phyloP scores from a whole-genome alignment of 2,888 invertebrate species.

The Sinotaia quadrata region DNA sequence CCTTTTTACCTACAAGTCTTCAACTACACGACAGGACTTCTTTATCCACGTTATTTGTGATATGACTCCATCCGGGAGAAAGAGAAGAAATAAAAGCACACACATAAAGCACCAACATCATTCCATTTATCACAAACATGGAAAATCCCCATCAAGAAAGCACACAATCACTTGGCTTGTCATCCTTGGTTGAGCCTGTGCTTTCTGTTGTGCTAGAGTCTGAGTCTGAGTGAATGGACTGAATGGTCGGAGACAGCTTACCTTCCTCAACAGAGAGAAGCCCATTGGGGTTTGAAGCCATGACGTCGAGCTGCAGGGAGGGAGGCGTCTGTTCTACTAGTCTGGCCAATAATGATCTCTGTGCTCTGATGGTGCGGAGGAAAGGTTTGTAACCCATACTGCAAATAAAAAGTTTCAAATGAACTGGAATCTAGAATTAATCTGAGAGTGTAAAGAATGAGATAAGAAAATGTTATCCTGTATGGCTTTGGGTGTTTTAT shows the following conservation, averaged over 20 bases:
- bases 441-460: too few species aligned
- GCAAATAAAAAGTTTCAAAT: too few species aligned
- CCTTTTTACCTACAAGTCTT: too few species aligned
- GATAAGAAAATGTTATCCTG: too few species aligned
- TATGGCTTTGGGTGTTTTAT: too few species aligned
- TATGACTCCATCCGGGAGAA: too few species aligned
- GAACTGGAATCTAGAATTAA: too few species aligned
- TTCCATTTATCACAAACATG: too few species aligned
- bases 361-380: constrained; percentile 61
- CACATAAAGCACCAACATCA: too few species aligned
- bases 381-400: constrained; percentile 71
- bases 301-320: constrained; percentile 40
- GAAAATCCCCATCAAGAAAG: constrained; percentile 13
- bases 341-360: constrained; percentile 59
- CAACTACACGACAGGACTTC: too few species aligned
- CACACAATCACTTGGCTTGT: constrained; percentile 33
- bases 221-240: constrained; percentile 52
- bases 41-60: too few species aligned
- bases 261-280: constrained; percentile 49
- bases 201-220: constrained; percentile 23
- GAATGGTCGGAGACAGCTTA: constrained; percentile 56
- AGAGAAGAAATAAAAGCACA: too few species aligned
- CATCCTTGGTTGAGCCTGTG: constrained; percentile 26
- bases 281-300: constrained; percentile 41
- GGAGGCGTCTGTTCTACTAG: constrained; percentile 63